These are phyloP conservation scores for Mythimna loreyi DNA, from an alignment of 2,888 invertebrate genomes.

Conservation along the genomic window DNA sequence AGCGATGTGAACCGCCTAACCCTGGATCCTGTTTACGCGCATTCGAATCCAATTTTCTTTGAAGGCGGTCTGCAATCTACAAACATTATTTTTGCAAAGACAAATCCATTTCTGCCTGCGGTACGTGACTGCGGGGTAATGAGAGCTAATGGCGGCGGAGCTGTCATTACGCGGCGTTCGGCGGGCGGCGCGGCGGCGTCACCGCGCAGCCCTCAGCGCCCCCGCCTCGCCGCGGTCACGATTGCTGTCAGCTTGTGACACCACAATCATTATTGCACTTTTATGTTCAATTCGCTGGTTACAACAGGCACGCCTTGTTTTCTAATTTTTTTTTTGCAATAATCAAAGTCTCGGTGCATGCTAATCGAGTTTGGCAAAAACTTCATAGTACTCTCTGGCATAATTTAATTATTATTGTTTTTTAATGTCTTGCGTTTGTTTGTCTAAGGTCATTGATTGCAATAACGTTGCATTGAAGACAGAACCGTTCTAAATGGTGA, in stretches of 20 bases:
- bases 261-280: slow-evolving; percentile 73
- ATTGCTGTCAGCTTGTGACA: slow-evolving; percentile 75
- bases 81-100: slow-evolving; percentile 90
- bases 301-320: slow-evolving; percentile 56
- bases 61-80: slow-evolving; percentile 88
- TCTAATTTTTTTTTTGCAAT: slow-evolving; percentile 52
- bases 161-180: slow-evolving; percentile 84
- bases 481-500: slow-evolving; percentile 18
- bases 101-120: slow-evolving; percentile 89
- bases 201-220: slow-evolving; percentile 58
- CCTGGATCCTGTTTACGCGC: slow-evolving; percentile 84
- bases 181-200: slow-evolving; percentile 66
- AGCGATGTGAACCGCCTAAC: slow-evolving; percentile 67
- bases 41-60: slow-evolving; percentile 88
- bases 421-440: slow-evolving; percentile 31
- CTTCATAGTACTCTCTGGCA: slow-evolving; percentile 33
- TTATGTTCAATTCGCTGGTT: slow-evolving; percentile 66
- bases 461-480: slow-evolving; percentile 30
- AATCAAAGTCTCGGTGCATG: slow-evolving; percentile 47
- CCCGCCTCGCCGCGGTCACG: slow-evolving; percentile 68
- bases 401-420: slow-evolving; percentile 29
- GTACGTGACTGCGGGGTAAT: slow-evolving; percentile 89
- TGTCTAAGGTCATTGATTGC: slow-evolving; percentile 38
- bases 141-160: slow-evolving; percentile 86
- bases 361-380: slow-evolving; percentile 54